These are phyloP conservation scores for Calidris pygmaea DNA, from an alignment of 2,113 vertebrate genomes.

Conservation along the genomic window DNA sequence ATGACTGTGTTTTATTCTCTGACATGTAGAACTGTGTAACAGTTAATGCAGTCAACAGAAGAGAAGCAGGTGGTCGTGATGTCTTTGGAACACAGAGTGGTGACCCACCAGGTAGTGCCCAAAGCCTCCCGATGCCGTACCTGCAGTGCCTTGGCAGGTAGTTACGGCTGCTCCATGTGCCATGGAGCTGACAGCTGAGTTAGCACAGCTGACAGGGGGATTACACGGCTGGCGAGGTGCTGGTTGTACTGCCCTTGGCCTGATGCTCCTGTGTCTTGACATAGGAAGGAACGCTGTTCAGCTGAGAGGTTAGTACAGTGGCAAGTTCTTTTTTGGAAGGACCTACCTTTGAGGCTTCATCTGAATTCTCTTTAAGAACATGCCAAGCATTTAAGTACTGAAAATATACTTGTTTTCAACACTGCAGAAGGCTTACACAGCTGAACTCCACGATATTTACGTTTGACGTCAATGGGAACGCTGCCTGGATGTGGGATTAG, in stretches of 20 bases:
- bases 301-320: neutral
- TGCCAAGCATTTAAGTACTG: neutral
- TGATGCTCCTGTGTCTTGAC: accelerated
- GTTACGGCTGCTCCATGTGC: neutral
- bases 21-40: neutral
- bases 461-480: slow-evolving; percentile 7
- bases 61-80: too few relatives aligned
- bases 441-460: slow-evolving; percentile 25
- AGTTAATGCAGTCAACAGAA: neutral
- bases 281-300: neutral
- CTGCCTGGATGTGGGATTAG: slow-evolving; percentile 24
- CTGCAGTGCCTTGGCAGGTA: neutral
- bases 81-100: neutral
- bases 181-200: neutral
- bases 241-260: neutral
- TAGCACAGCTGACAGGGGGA: neutral
- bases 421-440: slow-evolving; percentile 11
- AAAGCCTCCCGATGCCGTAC: accelerated
- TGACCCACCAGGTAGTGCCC: neutral
- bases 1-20: neutral
- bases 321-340: neutral
- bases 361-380: neutral
- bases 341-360: neutral
- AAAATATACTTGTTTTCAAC: slow-evolving; percentile 19
- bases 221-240: accelerated